Percentiles rank a stretch among this genome's conserved stretches.
Conservation (phyloP, 2,888 invertebrate species). For the Graphium colonna region DNA sequence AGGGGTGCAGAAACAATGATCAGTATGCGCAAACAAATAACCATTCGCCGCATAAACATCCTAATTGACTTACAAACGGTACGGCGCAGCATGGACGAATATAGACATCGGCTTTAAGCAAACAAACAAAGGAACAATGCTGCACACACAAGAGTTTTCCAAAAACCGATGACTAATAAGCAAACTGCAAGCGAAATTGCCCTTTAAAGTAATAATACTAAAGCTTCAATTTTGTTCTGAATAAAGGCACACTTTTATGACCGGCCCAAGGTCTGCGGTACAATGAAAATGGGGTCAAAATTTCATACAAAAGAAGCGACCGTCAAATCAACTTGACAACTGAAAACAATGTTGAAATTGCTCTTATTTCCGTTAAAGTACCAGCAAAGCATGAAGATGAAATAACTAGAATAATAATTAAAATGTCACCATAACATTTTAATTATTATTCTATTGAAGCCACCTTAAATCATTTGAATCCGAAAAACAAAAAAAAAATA, state of each 20-base stretch:
- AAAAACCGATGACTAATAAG: conserved; percentile 1
- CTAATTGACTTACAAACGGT: conserved; percentile 12
- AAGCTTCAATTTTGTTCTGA: not conserved
- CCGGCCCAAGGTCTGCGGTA: not conserved
- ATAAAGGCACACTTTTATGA: not conserved
- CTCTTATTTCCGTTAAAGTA: not conserved
- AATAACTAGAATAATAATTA: no score
- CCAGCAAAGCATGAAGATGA: no score
- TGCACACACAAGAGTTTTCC: not conserved
- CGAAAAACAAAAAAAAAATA: no score
- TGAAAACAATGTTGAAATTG: not conserved
- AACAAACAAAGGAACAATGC: conserved; percentile 8
- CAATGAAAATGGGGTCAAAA: conserved; percentile 7
- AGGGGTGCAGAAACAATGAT: not conserved
- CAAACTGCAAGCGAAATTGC: not conserved
- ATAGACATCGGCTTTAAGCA: not conserved
- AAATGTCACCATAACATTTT: no score
- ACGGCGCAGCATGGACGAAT: not conserved
- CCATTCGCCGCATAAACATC: not conserved
- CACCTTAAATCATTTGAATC: no score
- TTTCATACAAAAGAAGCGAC: conserved; percentile 6
- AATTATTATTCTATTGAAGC: no score
- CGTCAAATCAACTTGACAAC: not conserved
- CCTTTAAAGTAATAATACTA: not conserved
- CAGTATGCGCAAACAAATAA: not conserved